A percentile compares a stretch with the other conserved stretches of the same genome.
These are phyloP conservation scores for Phoebastria nigripes DNA, from an alignment of 2,797 vertebrate species.

Conservation along the genomic window DNA sequence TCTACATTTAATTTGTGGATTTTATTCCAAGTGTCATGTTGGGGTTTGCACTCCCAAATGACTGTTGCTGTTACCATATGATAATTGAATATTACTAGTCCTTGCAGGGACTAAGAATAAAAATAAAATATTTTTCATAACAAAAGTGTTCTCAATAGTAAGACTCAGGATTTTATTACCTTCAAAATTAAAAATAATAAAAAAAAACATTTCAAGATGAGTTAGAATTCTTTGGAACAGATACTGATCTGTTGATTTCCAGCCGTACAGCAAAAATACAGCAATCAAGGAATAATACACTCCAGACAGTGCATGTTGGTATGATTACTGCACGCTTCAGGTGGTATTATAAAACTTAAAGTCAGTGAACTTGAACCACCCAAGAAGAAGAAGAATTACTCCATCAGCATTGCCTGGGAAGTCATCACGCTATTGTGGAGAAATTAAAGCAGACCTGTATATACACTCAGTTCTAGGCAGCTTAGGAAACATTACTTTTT, in stretches of 20 bases:
- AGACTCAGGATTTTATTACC: not conserved
- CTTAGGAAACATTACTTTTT: not conserved
- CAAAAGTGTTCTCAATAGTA: not conserved
- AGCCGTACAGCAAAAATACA: not conserved
- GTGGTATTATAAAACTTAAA: not conserved
- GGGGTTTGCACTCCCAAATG: not conserved
- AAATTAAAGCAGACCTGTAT: not conserved
- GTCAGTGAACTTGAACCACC: not conserved
- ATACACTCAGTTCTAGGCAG: not conserved
- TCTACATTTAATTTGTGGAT: not conserved
- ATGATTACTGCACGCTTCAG: not conserved
- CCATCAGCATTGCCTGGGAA: not conserved
- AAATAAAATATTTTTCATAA: not conserved
- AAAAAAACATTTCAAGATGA: not conserved
- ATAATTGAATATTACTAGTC: not conserved
- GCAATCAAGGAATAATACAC: slow-evolving; percentile 1
- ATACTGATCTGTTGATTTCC: not conserved
- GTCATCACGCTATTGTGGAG: not conserved
- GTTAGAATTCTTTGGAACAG: not conserved
- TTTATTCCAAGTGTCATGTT: not conserved
- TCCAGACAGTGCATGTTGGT: not conserved
- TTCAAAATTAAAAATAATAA: not conserved
- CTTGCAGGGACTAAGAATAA: not conserved
- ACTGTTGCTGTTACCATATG: not conserved
- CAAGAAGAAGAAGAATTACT: slow-evolving; percentile 8